phyloP scores from a whole-genome alignment of 2,113 vertebrate species.

The Zosterops pallidus region DNA sequence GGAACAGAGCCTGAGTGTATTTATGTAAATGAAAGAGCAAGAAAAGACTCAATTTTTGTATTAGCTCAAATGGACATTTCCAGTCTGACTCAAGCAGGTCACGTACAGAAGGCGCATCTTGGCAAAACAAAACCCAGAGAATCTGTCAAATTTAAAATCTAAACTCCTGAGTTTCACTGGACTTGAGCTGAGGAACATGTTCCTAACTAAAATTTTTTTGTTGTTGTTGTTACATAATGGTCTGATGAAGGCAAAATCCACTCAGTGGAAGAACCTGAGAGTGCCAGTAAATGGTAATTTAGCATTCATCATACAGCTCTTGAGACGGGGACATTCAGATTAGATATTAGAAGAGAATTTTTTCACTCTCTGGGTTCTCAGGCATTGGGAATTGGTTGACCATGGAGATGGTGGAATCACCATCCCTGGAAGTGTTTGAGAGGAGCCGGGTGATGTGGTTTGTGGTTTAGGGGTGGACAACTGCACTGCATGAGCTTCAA shows the following conservation, averaged over 20 bases:
- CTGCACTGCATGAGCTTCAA: accelerated
- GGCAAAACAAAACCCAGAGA: neutral
- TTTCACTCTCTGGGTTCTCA: neutral
- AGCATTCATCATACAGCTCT: neutral
- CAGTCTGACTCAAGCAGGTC: neutral
- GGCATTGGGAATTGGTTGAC: neutral
- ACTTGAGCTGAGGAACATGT: neutral
- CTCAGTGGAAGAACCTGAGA: neutral
- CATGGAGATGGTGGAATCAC: neutral
- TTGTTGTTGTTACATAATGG: neutral
- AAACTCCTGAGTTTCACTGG: neutral
- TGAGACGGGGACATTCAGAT: neutral
- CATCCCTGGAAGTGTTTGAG: neutral
- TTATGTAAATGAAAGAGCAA: neutral
- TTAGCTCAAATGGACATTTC: neutral
- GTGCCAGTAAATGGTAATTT: neutral
- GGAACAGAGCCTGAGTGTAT: neutral
- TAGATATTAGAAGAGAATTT: accelerated
- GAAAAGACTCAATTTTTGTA: neutral
- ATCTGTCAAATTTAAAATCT: neutral
- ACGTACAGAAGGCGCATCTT: neutral
- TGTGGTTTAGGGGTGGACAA: accelerated
- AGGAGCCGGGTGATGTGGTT: neutral
- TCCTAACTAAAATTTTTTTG: neutral
- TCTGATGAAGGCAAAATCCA: neutral